These are phyloP conservation scores for Eudemis profundana DNA, from an alignment of 2,888 invertebrate genomes.

Conservation along the genomic window DNA sequence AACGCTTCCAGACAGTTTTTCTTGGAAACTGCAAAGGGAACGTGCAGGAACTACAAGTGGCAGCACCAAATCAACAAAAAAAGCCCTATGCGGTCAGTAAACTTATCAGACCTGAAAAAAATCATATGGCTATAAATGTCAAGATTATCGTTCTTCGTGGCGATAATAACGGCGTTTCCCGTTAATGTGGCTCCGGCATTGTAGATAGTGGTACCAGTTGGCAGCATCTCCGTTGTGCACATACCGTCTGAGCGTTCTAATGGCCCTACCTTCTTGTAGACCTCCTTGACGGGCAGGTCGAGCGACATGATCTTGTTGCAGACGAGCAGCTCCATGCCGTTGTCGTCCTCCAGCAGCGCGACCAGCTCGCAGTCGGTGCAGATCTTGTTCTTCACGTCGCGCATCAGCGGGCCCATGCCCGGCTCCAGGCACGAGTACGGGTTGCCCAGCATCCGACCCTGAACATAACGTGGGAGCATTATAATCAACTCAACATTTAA, in stretches of 20 bases:
- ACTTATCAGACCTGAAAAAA: no score
- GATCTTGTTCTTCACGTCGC: constrained; percentile 99
- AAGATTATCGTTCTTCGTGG: no score
- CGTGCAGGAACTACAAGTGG: no score
- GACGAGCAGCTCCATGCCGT: constrained; percentile 98
- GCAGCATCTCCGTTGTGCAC: no score
- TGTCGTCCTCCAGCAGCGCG: constrained; percentile 98
- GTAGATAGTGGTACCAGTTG: no score
- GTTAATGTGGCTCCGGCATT: no score
- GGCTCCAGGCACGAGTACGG: constrained; percentile 97
- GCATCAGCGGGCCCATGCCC: constrained; percentile 98
- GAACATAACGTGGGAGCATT: constrained; percentile 46
- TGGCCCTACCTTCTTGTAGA: constrained; percentile 91
- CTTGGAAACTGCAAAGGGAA: no score
- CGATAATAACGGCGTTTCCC: no score
- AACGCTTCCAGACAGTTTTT: no score
- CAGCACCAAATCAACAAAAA: no score
- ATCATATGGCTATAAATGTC: no score
- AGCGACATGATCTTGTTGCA: constrained; percentile 99
- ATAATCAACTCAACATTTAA: neutral
- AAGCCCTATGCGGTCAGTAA: no score
- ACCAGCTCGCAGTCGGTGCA: constrained; percentile 99
- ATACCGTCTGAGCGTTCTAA: neutral
- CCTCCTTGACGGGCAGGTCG: constrained; percentile 97
- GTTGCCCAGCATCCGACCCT: constrained; percentile 98